Conservation (phyloP, 2,113 vertebrate species). For the Melospiza melodia region DNA sequence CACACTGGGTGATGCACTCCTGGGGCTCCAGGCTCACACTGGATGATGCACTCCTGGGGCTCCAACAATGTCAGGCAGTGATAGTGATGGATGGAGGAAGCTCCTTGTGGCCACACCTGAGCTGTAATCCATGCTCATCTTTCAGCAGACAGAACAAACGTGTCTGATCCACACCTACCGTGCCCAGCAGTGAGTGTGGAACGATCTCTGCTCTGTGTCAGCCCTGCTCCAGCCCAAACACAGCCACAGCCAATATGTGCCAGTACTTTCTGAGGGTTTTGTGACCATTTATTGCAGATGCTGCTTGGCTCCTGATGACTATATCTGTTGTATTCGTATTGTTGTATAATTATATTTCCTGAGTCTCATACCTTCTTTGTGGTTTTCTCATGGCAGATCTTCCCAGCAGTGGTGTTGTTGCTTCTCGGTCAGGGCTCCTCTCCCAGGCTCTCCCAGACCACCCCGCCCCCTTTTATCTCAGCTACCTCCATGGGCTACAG, state of each 20-base stretch:
- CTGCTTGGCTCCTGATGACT: neutral
- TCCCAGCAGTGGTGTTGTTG: no score
- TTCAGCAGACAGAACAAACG: neutral
- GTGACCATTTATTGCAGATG: neutral
- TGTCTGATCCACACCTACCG: neutral
- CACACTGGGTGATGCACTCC: no score
- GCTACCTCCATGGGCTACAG: no score
- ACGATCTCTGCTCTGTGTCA: neutral
- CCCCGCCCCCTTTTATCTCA: no score
- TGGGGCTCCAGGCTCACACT: neutral
- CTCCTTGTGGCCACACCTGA: neutral
- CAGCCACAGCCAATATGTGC: neutral
- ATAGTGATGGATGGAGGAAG: neutral
- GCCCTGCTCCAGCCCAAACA: neutral
- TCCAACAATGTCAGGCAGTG: rapidly evolving
- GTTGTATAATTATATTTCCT: no score
- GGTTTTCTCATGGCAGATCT: no score
- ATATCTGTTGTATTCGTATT: no score
- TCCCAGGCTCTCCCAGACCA: no score
- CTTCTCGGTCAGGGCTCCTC: no score
- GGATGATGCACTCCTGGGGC: neutral
- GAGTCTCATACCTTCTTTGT: no score
- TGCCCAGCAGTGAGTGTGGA: rapidly evolving
- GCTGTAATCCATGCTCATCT: neutral
- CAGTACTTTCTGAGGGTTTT: neutral